Evolutionary conservation across 2,797 vertebrate genomes (phyloP).

Genomic region (Nannoperca obscura): DNA sequence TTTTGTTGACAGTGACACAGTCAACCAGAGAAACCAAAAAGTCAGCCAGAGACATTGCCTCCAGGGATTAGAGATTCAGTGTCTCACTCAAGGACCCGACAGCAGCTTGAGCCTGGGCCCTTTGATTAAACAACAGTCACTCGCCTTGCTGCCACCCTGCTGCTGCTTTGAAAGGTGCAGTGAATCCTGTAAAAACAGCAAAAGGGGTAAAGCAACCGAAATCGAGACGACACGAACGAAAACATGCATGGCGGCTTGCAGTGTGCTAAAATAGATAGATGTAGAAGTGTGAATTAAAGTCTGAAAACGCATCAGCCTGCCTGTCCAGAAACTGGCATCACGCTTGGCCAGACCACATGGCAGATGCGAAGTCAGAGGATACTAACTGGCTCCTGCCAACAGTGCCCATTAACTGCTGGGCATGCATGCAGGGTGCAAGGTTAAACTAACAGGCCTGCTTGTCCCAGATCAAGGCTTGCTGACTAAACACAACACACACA

Average conservation of each 20-base stretch:
- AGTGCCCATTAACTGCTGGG: constrained; percentile 72
- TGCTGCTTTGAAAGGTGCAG: constrained; percentile 29
- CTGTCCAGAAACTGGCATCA: constrained; percentile 50
- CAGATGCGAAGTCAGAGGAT: constrained; percentile 69
- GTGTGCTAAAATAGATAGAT: constrained; percentile 24
- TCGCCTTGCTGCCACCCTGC: constrained; percentile 16
- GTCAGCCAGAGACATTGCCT: constrained; percentile 42
- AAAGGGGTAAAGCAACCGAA: constrained; percentile 3
- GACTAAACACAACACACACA: constrained; percentile 39
- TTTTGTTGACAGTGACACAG: constrained; percentile 42
- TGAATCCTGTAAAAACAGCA: constrained; percentile 9
- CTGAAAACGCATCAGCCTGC: constrained; percentile 19
- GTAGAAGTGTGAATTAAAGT: constrained; percentile 34
- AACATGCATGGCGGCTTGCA: neutral
- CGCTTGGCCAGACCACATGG: constrained; percentile 51
- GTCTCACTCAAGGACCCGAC: constrained; percentile 39
- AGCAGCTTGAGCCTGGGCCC: constrained; percentile 39
- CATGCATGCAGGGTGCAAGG: constrained; percentile 69
- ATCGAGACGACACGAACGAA: neutral
- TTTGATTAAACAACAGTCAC: constrained; percentile 55
- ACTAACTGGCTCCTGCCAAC: constrained; percentile 70
- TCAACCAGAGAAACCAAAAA: constrained; percentile 45
- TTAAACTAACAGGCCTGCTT: constrained; percentile 71
- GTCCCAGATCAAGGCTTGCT: constrained; percentile 52
- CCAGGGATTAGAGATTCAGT: constrained; percentile 44